Evolutionary conservation across 2,888 invertebrate genomes (phyloP), one percentile per base, ranked within the genome.

Genomic region (Drosophila infuscata): DNA sequence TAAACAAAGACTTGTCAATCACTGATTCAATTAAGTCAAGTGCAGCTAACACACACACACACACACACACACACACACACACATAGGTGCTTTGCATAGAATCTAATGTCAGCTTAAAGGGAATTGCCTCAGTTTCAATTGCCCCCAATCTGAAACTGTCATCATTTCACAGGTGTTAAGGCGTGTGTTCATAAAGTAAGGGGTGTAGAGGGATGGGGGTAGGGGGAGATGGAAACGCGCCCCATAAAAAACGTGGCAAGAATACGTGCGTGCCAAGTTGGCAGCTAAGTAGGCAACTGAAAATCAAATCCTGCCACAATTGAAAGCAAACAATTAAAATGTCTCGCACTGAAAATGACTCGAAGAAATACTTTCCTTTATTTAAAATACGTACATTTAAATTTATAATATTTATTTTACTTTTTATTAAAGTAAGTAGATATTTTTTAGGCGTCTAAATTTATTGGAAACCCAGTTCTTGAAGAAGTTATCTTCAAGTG

Each of bases 21-120:
- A 79, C 64, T 79, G 84, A 81, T 89, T 85, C 88, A 87, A 89
- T 85, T 89, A 89, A 81, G 74, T 81, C 73, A 72, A 85, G 89
- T 85, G 89, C 89, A 77, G 46, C 38, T 41, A 38, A 68, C 51
- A 61, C 72, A 82, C 51, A 62, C 49, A 56, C 30, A 46, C 5
- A 54, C 29, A 36, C 15, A 41, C n/a, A 36, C 32, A 17, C 62
- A 48, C 17, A n/a, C 3, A 49, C 43, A 30, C 48, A 36, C 25
- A 56, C 36, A 25, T 25, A 25, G 20, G 20, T 25, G 20, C 20
- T 25, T 25, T 7, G 7, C 9, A 29, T 17, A 38, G 29, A 36
- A 29, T 36, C 48, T 33, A 30, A 48, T 25, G 53, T 32, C 54
- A 60, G 62, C 35, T 46, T 32, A 52, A 43, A 78, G 33, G n/a